Conservation (phyloP, 2,888 invertebrate species). For the Plebejus anna region DNA sequence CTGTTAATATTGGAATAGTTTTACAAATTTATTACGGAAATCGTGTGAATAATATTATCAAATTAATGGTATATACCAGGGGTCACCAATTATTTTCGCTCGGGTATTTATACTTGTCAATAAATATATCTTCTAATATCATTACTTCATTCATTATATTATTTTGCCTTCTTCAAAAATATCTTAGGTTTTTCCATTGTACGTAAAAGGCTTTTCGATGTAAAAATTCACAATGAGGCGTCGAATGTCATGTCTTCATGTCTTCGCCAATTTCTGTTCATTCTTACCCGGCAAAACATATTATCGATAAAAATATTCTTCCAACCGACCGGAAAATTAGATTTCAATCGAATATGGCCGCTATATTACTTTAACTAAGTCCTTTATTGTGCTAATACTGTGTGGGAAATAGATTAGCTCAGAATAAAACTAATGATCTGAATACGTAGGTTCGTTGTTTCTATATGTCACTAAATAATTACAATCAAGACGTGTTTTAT, state of each 20-base stretch:
- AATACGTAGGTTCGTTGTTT: no score
- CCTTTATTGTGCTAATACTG: background rate
- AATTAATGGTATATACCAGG: no score
- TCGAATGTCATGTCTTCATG: conserved; percentile 9
- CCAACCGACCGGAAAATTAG: background rate
- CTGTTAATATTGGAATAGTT: no score
- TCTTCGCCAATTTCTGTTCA: conserved; percentile 4
- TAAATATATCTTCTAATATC: background rate
- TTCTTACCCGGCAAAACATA: conserved; percentile 18
- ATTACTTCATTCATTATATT: background rate
- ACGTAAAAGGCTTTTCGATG: background rate
- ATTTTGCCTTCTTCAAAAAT: background rate
- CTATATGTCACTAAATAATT: no score
- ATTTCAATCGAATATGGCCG: conserved; percentile 35
- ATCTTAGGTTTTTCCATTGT: background rate
- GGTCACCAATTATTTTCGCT: no score
- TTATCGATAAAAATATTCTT: conserved; percentile 16
- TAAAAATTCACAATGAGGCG: conserved; percentile 5
- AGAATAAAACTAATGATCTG: no score
- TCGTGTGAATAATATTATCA: no score
- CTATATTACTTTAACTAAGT: conserved; percentile 1
- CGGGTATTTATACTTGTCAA: no score
- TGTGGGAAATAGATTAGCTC: background rate
- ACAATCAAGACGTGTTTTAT: no score
- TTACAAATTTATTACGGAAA: no score